A percentile compares a stretch with the other conserved stretches of the same genome.
These are phyloP conservation scores for Geothlypis trichas DNA, from an alignment of 2,113 vertebrate species.

Conservation along the genomic window DNA sequence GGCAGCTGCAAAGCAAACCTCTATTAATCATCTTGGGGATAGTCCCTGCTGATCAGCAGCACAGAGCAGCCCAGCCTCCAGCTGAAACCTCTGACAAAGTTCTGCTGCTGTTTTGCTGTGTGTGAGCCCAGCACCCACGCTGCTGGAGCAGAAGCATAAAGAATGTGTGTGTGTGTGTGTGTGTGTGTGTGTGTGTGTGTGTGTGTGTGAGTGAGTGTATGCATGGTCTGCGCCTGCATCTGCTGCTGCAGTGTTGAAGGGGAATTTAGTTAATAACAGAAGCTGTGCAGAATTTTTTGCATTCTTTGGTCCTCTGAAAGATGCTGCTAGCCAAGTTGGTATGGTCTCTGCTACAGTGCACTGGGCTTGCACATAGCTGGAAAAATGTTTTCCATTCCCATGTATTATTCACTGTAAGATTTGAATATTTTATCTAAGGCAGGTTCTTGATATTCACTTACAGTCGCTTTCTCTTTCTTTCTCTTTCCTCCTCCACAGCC, in stretches of 20 bases:
- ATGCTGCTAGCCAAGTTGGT: neutral
- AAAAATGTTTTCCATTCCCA: neutral
- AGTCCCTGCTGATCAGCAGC: neutral
- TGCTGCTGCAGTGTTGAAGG: neutral
- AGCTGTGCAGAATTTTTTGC: neutral
- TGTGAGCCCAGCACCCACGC: rapidly evolving
- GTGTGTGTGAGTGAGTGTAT: neutral
- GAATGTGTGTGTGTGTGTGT: neutral
- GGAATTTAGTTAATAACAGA: neutral
- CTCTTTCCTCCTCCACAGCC: neutral
- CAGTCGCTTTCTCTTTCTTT: neutral
- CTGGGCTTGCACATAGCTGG: neutral
- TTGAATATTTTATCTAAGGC: neutral
- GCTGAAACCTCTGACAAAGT: neutral
- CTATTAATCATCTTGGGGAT: neutral
- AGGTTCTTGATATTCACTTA: neutral
- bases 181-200: too few species aligned
- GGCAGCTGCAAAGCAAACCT: neutral
- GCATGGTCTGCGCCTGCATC: neutral
- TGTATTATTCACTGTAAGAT: neutral
- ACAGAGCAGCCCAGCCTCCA: neutral
- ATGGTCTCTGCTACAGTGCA: neutral
- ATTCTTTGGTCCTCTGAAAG: neutral
- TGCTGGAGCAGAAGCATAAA: neutral
- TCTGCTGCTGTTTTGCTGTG: neutral